A percentile compares a stretch with the other conserved stretches of the same genome.
These are phyloP conservation scores for Temnothorax unifasciatus DNA, from an alignment of 2,888 invertebrate genomes.

Conservation along the genomic window DNA sequence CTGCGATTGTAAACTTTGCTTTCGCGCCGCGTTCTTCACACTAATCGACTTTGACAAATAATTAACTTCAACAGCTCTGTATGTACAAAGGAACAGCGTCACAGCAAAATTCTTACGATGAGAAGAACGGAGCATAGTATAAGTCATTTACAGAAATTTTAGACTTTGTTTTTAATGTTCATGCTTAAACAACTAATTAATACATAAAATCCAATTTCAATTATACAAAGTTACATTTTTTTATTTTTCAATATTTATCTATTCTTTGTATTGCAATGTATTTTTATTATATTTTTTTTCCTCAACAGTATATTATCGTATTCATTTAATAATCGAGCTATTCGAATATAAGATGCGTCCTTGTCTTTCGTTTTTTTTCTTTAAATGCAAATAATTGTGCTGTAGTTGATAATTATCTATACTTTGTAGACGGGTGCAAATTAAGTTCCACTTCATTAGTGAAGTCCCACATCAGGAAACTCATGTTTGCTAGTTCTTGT, in stretches of 20 bases:
- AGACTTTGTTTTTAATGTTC: background rate
- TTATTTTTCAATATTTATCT: background rate
- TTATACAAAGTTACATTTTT: constrained; percentile 9
- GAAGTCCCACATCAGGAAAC: background rate
- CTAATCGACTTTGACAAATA: constrained; percentile 31
- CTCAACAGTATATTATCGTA: background rate
- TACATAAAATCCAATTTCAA: background rate
- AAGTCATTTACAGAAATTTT: background rate
- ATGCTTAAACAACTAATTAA: background rate
- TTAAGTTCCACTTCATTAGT: background rate
- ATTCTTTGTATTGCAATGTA: background rate
- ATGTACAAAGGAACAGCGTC: background rate
- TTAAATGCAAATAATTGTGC: background rate
- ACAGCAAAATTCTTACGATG: background rate
- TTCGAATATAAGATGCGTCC: background rate
- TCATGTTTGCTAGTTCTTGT: background rate
- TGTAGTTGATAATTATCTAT: background rate
- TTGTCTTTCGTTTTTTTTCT: background rate
- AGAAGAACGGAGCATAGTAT: background rate
- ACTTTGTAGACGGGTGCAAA: background rate
- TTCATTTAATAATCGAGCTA: background rate
- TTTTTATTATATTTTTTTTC: background rate
- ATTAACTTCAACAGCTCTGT: constrained; percentile 2
- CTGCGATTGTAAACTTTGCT: constrained; percentile 10
- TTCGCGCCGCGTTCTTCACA: constrained; percentile 15